Evolutionary conservation across 2,888 invertebrate genomes (phyloP), one percentile per base, ranked within the genome.

Genomic region (Melieria picta): DNA sequence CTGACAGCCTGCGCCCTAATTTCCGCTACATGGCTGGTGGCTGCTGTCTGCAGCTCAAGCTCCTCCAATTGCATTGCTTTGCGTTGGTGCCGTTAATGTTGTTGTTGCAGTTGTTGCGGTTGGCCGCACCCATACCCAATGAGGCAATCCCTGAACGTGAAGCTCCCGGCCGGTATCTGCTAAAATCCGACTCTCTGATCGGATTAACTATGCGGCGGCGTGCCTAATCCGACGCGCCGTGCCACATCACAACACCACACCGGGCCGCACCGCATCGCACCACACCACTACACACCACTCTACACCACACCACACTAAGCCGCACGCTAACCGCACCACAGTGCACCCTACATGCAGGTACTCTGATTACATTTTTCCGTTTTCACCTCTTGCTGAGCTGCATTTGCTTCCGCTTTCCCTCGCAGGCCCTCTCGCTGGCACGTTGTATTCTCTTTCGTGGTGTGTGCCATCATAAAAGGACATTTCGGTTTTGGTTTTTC

Each of bases 101-200:
- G 30, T 30, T 16, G 16, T 30, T 30, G 30, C 2, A 3, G 30
- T 30, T 30, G 30, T 55, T 46, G 52, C 52, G 43, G 50, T 55
- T 55, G 52, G 69, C 55, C 55, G 55, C 71, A 72, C 76, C 71
- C 78, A 80, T 79, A 78, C 79, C 79, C 79, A 80, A 78, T 77
- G 75, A 73, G 64, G 47, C 63, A 64, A 64, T 11, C 64, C 56
- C 57, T 63, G 56, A 57, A 30, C 50, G 45, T 52, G 55, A 46
- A 43, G 56, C 42, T 64, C 57, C 43, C 47, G 43, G 42, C 58
- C 64, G 47, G 63, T 69, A 64, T 57, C 72, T 67, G 74, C 78
- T 80, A 80, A 80, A 81, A 81, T 80, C 82, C 80, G 78, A 79
- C 80, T 81, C 66, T 66, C 47, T 66, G 56, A 66, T 66, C 66